These are phyloP conservation scores for Sialia sialis DNA, from an alignment of 2,113 vertebrate genomes.

Conservation along the genomic window DNA sequence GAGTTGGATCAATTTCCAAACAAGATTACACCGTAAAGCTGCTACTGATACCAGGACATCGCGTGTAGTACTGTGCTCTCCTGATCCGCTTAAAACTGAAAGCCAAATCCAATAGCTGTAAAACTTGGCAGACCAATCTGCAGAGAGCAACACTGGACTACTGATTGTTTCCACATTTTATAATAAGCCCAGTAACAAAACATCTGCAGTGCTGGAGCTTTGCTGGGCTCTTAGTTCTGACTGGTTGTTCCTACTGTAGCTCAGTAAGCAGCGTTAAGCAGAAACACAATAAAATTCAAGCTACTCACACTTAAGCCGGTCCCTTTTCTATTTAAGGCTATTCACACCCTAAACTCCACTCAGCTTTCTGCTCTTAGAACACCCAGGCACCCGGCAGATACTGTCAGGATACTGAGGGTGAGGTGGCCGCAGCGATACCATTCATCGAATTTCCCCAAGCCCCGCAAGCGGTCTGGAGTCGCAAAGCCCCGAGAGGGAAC, in stretches of 20 bases:
- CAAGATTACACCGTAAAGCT: conserved; percentile 8
- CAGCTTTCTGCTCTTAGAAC: background rate
- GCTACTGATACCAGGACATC: background rate
- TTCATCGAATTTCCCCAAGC: background rate
- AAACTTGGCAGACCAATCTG: background rate
- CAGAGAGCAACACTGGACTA: background rate
- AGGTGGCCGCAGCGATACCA: background rate
- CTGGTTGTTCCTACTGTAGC: background rate
- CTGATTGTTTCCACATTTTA: background rate
- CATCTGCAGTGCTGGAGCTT: background rate
- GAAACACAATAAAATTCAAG: background rate
- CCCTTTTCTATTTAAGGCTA: background rate
- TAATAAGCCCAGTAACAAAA: background rate
- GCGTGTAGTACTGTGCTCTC: background rate
- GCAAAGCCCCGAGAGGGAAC: background rate
- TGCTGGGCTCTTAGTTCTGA: background rate
- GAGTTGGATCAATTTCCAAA: conserved; percentile 1
- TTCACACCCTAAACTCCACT: background rate
- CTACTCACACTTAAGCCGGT: background rate
- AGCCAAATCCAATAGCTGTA: background rate
- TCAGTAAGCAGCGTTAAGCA: background rate
- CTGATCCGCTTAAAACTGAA: background rate
- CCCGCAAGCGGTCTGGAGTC: background rate
- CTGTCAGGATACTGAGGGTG: background rate
- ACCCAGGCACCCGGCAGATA: background rate